Evolutionary conservation across 2,888 invertebrate species (phyloP), one percentile per base, ranked within the genome.

Genomic region (Dolichopus griseipennis): DNA sequence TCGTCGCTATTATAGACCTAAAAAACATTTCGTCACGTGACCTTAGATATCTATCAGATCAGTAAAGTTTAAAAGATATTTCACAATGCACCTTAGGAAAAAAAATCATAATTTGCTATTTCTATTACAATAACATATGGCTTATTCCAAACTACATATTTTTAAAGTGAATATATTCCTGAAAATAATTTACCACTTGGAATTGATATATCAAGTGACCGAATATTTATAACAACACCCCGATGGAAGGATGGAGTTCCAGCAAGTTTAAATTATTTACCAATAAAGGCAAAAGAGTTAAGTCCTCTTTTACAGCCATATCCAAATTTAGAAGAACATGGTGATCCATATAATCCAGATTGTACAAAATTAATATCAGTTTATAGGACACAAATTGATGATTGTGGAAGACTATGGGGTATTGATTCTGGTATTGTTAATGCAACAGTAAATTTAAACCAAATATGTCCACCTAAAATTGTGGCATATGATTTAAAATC

Each of bases 381-480:
- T 1, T 92, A 92, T 75, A 84, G 93, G 33, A 83, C 91, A 65
- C 86, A 86, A 73, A 86, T 88, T 0, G 93, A 93, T 77, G 82
- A 85, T 0, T 93, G 93, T 73, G 87, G 88, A 65, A 85, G 91
- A 61, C 82, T 93, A 6, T 93, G 92, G 92, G 85, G 91, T 0
- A 81, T 93, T 69, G 92, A 93, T 78, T 90, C 91, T 0, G 93
- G 93, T 0, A 88, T 90, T 75, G 86, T 89, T 5, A 86, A 92
- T 74, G 85, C 88, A 1, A 87, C 87, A 20, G 85, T 86, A n/a
- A 83, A 83, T 67, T 85, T 90, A 0, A 85, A 85, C 70, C 90
- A 89, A 76, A 79, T 88, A 21, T 91, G 91, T 73, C 88, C 90
- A 0, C 91, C 92, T 0, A 87, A 89, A 73, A 84, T 92, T 66